Conservation (phyloP, 2,797 vertebrate genomes). For the Oryzias dopingdopingensis region DNA sequence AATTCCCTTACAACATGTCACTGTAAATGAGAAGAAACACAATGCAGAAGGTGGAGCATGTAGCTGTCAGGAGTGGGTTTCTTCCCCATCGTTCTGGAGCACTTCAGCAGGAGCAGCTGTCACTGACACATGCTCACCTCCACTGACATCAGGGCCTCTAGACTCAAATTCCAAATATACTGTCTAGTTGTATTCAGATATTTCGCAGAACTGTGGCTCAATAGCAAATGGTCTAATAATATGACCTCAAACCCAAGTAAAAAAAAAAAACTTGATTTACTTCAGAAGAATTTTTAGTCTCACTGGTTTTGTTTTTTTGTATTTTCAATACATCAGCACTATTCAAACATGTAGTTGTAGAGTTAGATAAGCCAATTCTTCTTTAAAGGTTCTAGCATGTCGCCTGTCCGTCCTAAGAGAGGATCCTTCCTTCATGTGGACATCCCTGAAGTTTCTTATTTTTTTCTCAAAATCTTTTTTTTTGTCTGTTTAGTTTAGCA, state of each 20-base stretch:
- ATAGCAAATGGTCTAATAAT: conserved; percentile 67
- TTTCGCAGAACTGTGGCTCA: conserved; percentile 58
- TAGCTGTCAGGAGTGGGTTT: conserved; percentile 25
- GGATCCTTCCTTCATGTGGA: too few relatives aligned
- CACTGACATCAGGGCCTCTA: conserved; percentile 42
- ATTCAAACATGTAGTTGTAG: too few relatives aligned
- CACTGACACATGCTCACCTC: conserved; percentile 73
- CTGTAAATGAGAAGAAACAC: conserved; percentile 24
- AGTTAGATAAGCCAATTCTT: too few relatives aligned
- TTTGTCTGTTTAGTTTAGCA: too few relatives aligned
- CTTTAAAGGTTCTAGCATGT: too few relatives aligned
- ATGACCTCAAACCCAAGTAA: conserved; percentile 32
- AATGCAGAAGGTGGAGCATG: conserved; percentile 28
- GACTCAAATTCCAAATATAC: conserved; percentile 73
- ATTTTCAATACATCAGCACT: too few relatives aligned
- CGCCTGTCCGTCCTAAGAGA: too few relatives aligned
- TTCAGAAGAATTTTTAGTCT: not conserved
- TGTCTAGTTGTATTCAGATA: conserved; percentile 64
- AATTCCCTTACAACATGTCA: not conserved
- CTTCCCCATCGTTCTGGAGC: conserved; percentile 46
- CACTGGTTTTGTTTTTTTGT: not conserved
- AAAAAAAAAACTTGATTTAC: not conserved
- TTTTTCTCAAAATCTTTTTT: too few relatives aligned
- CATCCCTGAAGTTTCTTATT: too few relatives aligned
- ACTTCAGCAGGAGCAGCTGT: conserved; percentile 81